These are phyloP conservation scores for Etheostoma nigrum DNA, from an alignment of 2,797 vertebrate genomes.

Conservation along the genomic window DNA sequence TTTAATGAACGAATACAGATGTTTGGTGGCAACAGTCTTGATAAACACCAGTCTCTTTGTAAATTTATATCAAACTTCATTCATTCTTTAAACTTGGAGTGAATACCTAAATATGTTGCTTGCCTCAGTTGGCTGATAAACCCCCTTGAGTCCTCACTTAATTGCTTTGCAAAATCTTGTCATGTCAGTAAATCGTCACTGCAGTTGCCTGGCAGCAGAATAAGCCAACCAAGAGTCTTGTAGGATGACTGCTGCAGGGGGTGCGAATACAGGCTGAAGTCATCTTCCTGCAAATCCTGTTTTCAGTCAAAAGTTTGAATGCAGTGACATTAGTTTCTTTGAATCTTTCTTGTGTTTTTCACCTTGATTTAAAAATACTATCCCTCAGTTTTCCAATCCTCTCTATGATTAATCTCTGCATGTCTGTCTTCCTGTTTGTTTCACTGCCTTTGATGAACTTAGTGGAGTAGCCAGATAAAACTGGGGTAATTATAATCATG, in stretches of 20 bases:
- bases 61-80: slow-evolving; percentile 26
- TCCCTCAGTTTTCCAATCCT: background rate
- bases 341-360: background rate
- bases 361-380: slow-evolving; percentile 1
- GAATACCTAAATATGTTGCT: slow-evolving; percentile 57
- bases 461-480: slow-evolving; percentile 42
- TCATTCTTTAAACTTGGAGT: slow-evolving; percentile 30
- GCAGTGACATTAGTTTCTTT: background rate
- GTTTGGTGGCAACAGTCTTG: slow-evolving; percentile 6
- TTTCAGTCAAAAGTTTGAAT: slow-evolving; percentile 40
- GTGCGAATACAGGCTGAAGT: slow-evolving; percentile 16
- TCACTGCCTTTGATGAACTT: slow-evolving; percentile 51
- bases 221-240: slow-evolving; percentile 43
- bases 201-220: slow-evolving; percentile 75
- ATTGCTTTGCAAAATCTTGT: slow-evolving; percentile 67
- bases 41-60: slow-evolving; percentile 8
- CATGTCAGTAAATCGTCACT: slow-evolving; percentile 57
- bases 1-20: slow-evolving; percentile 10
- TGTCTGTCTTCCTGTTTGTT: slow-evolving; percentile 28
- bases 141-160: slow-evolving; percentile 66
- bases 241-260: slow-evolving; percentile 47
- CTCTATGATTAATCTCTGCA: background rate
- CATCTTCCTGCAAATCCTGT: slow-evolving; percentile 28
- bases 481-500: slow-evolving; percentile 59
- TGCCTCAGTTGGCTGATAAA: slow-evolving; percentile 55